phyloP scores from a whole-genome alignment of 2,113 vertebrate species.

The Sakesphorus luctuosus region DNA sequence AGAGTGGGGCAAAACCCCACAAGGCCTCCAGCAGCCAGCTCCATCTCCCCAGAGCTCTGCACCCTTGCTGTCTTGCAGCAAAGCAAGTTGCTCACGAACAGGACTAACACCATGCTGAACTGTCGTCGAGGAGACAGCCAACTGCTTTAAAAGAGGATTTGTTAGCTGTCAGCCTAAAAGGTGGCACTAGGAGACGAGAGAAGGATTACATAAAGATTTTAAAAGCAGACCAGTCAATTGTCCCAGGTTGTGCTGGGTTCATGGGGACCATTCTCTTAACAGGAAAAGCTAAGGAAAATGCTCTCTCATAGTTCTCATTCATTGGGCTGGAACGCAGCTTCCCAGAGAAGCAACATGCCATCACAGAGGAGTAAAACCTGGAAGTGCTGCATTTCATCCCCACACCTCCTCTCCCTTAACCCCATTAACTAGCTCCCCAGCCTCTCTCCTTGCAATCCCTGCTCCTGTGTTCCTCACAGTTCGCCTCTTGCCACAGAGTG shows the following conservation, averaged over 20 bases:
- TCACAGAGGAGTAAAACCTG: neutral
- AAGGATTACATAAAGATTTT: neutral
- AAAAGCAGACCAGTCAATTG: neutral
- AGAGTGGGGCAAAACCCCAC: neutral
- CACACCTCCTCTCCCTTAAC: neutral
- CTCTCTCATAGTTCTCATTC: neutral
- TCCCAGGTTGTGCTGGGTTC: neutral
- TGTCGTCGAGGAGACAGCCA: neutral
- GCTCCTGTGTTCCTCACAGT: neutral
- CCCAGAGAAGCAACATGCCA: neutral
- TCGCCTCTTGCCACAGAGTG: accelerated
- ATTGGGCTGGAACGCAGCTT: neutral
- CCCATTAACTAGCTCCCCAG: neutral
- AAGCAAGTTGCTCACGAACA: neutral
- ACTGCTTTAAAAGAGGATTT: neutral
- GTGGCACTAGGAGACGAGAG: neutral
- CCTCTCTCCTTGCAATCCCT: neutral
- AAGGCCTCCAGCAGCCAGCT: neutral
- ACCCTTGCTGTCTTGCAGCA: neutral
- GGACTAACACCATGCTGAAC: neutral
- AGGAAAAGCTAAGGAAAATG: neutral
- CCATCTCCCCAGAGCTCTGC: neutral
- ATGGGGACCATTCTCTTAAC: neutral
- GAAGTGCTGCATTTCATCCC: neutral
- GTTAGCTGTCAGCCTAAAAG: neutral